Evolutionary conservation across 1,140 invertebrate genomes (phyloP), one percentile per base, ranked within the genome.

Genomic region (Cardiocondyla obscurior): DNA sequence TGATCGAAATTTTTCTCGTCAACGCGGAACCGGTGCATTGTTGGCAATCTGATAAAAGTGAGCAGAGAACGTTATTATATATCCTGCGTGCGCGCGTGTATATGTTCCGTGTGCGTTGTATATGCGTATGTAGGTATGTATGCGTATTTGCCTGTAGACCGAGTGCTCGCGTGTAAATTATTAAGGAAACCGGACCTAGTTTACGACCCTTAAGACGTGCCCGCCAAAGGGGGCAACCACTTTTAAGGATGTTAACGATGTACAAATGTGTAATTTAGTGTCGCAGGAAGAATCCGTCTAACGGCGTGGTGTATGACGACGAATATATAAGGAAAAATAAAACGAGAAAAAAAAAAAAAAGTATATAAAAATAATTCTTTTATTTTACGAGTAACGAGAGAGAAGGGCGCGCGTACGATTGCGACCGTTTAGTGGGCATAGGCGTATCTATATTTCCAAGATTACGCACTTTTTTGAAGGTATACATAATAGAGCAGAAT

Each of bases 261-360:
- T 91, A 91, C 89, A 91, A 91, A 91, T 89, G 84, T 91, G 90
- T 91, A 91, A 90, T 91, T 90, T 91, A 90, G 90, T 86, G 90
- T 90, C 76, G 81, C 85, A 85, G 84, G 72, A 81, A 77, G 70
- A 88, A 87, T 88, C 87, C 86, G 86, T 88, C 87, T 87, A 49
- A 83, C 36, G 58, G 33, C 42, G 87, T 74, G 82, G 76, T 82
- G 74, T 65, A 81, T 22, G 76, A 84, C 57, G 76, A 83, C 64
- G 79, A 74, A 74, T 72, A 62, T 62, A 42, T 62, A 77, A 51
- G 19, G 19, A 82, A 58, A 76, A 82, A 64, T 74, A 73, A n/a
- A 73, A 65, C 39, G 42, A 83, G 55, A 42, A 74, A n/a, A n/a
- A 65, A 51, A 33, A 83, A 49, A 42, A 74, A 81, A 69, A 79